phyloP scores from a whole-genome alignment of 2,888 invertebrate species.

The Apoda limacodes region DNA sequence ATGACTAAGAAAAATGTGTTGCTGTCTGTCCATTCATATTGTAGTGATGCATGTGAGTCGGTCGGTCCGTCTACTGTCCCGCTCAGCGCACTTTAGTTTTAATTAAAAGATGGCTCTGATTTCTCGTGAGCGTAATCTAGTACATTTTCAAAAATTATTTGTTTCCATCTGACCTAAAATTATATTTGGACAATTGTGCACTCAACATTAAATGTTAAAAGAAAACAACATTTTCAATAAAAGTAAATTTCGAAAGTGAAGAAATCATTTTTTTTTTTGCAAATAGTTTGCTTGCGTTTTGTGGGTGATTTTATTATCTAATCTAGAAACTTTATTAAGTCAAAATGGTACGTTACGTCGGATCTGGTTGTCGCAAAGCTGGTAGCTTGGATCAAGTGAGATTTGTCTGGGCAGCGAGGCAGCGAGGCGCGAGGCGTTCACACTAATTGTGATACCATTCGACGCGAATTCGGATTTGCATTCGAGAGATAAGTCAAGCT shows the following conservation, averaged over 20 bases:
- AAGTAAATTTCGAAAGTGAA: conserved; percentile 13
- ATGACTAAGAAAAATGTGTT: too few species aligned
- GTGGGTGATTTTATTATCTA: conserved; percentile 5
- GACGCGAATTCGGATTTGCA: conserved; percentile 28
- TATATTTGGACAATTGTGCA: too few species aligned
- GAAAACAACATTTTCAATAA: background rate
- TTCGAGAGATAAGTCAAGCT: conserved; percentile 18
- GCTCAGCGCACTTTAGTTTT: too few species aligned
- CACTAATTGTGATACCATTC: conserved; percentile 61
- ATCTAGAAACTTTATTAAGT: conserved; percentile 15
- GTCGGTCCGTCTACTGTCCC: too few species aligned
- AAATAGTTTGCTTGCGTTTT: background rate
- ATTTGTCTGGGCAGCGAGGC: conserved; percentile 44
- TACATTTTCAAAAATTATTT: too few species aligned
- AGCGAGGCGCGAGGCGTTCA: conserved; percentile 42
- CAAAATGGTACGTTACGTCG: conserved; percentile 32
- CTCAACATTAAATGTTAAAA: conserved; percentile 1
- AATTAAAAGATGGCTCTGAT: too few species aligned
- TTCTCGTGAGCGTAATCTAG: too few species aligned
- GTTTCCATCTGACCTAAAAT: too few species aligned
- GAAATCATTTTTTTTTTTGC: conserved; percentile 3
- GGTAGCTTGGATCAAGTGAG: conserved; percentile 51
- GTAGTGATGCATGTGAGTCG: too few species aligned
- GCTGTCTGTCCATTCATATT: too few species aligned
- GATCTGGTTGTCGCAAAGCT: conserved; percentile 57